Percentiles rank a stretch among this genome's conserved stretches.
phyloP scores from a whole-genome alignment of 1,140 invertebrate species.

The Ips typographus region DNA sequence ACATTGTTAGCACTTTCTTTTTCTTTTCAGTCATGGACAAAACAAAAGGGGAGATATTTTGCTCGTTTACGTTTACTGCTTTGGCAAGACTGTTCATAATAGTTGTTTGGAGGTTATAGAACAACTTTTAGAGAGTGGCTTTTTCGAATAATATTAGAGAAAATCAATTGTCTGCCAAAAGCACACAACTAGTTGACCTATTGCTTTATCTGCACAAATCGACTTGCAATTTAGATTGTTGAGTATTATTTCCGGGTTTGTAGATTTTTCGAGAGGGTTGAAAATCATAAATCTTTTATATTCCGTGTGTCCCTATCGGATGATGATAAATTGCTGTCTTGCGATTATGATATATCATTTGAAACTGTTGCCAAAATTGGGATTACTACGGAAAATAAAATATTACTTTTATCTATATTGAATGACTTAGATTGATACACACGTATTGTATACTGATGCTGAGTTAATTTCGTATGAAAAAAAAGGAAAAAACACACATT shows the following conservation, averaged over 20 bases:
- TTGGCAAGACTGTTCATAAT: too few relatives aligned
- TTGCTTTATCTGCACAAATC: too few relatives aligned
- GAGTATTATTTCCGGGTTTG: constrained; percentile 1
- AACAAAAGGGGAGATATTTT: not conserved
- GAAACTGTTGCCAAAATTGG: not conserved
- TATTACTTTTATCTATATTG: not conserved
- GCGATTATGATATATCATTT: constrained; percentile 2
- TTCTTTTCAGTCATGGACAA: not conserved
- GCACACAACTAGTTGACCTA: too few relatives aligned
- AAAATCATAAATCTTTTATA: not conserved
- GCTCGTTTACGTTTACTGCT: not conserved
- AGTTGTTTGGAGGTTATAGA: too few relatives aligned
- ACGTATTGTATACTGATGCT: too few relatives aligned
- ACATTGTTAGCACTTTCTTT: not conserved
- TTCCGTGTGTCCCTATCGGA: constrained; percentile 2
- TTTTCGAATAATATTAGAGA: too few relatives aligned
- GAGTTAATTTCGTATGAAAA: too few relatives aligned
- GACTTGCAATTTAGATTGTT: not conserved
- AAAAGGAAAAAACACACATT: too few relatives aligned
- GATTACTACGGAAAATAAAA: not conserved
- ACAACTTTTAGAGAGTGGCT: too few relatives aligned
- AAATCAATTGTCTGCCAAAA: too few relatives aligned
- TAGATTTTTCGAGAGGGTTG: not conserved
- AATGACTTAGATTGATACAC: too few relatives aligned
- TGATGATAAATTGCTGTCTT: constrained; percentile 1